phyloP scores from a whole-genome alignment of 2,113 vertebrate species.

The Murina feae region DNA sequence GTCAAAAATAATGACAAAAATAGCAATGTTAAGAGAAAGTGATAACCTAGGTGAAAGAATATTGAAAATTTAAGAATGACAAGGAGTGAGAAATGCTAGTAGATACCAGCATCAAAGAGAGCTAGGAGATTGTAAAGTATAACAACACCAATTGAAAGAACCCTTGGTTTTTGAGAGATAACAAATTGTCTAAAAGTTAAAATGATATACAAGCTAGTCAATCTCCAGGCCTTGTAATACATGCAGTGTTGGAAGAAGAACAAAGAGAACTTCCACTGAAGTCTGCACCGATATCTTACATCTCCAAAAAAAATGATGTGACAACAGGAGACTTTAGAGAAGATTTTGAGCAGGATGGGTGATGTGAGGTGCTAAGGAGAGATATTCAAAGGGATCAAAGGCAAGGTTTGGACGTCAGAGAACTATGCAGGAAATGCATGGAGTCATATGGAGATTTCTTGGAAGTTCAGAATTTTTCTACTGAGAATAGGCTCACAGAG shows the following conservation, averaged over 20 bases:
- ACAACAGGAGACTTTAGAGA: neutral
- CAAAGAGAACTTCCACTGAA: neutral
- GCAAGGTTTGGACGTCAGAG: neutral
- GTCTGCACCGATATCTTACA: neutral
- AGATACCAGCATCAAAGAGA: neutral
- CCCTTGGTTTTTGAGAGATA: neutral
- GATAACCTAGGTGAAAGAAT: neutral
- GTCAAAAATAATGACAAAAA: neutral
- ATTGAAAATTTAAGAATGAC: neutral
- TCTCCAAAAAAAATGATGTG: neutral
- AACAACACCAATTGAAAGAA: neutral
- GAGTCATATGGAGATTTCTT: neutral
- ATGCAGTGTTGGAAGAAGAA: neutral
- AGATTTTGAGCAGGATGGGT: neutral
- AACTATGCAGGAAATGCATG: neutral
- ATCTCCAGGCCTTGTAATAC: neutral
- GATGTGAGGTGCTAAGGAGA: accelerated
- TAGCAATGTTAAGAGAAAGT: neutral
- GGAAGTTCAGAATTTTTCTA: neutral
- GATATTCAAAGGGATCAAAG: neutral
- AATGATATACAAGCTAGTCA: neutral
- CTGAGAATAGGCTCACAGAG: neutral
- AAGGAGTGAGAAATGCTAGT: neutral
- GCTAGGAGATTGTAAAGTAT: neutral
- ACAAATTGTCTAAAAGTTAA: neutral